Percentiles rank a stretch among this genome's conserved stretches.
phyloP scores from a whole-genome alignment of 2,888 invertebrate species.

The Drosophila dives region DNA sequence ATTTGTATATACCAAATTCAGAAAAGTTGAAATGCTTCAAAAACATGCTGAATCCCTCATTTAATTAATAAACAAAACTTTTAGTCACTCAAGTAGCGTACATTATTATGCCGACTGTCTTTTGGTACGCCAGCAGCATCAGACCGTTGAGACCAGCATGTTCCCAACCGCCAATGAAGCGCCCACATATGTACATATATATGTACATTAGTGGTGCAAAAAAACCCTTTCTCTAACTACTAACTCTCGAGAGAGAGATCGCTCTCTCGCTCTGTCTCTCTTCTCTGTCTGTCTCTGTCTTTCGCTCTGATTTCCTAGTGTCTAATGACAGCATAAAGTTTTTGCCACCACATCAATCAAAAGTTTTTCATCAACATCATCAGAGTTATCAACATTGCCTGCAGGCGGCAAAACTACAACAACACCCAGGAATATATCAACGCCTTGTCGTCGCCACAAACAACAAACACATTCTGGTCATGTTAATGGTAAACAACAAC shows the following conservation, averaged over 20 bases:
- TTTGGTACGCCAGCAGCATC: conserved; percentile 64
- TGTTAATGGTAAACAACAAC: conserved; percentile 33
- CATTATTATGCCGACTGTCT: conserved; percentile 65
- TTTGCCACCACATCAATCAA: conserved; percentile 81
- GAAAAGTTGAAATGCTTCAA: neutral
- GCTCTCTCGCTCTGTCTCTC: conserved; percentile 1
- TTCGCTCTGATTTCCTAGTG: conserved; percentile 45
- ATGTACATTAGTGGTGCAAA: conserved; percentile 20
- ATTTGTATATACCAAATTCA: neutral
- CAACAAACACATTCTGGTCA: conserved; percentile 47
- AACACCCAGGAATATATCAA: conserved; percentile 54
- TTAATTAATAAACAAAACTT: conserved; percentile 80
- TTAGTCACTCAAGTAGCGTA: conserved; percentile 46
- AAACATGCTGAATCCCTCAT: conserved; percentile 55
- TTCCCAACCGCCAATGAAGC: conserved; percentile 15
- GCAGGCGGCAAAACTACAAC: conserved; percentile 62
- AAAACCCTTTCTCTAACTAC: conserved; percentile 24
- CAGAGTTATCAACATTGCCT: conserved; percentile 78
- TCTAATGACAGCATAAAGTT: conserved; percentile 80
- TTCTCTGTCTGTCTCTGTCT: neutral
- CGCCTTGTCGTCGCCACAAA: conserved; percentile 38
- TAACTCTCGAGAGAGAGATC: too few species aligned
- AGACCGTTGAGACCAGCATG: conserved; percentile 25
- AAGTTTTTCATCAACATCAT: conserved; percentile 82
- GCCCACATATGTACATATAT: conserved; percentile 13